Evolutionary conservation across 2,888 invertebrate genomes (phyloP).

Genomic region (Perithous albicinctus): DNA sequence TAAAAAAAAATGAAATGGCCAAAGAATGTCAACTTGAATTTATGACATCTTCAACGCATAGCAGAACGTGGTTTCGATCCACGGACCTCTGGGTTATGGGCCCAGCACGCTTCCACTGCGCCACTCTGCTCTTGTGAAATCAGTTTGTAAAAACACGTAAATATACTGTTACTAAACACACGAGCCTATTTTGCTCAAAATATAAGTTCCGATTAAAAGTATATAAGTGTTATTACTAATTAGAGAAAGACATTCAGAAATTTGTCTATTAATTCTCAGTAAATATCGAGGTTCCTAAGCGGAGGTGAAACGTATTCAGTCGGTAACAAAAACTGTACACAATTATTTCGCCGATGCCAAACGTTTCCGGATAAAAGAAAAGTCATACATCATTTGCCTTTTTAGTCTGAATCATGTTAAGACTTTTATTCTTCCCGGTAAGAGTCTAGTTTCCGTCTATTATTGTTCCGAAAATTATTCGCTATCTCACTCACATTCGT

Average conservation of each 20-base stretch:
- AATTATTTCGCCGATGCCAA: no score
- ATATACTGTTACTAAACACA: neutral
- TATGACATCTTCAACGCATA: constrained; percentile 51
- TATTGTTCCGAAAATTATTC: no score
- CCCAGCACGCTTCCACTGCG: constrained; percentile 86
- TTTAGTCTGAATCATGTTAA: no score
- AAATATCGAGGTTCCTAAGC: neutral
- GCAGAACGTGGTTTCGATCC: constrained; percentile 80
- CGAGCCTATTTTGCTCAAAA: neutral
- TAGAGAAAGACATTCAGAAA: neutral
- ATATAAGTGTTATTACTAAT: neutral
- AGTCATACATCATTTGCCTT: no score
- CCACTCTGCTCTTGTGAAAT: constrained; percentile 83
- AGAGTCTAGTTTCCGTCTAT: no score
- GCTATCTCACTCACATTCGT: no score
- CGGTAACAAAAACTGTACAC: no score
- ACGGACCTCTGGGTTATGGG: constrained; percentile 86
- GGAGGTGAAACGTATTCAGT: no score
- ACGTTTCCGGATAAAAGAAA: no score
- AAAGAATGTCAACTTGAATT: neutral
- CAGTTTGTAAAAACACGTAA: neutral
- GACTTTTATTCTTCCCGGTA: no score
- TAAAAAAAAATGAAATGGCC: constrained; percentile 21
- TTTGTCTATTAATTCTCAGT: neutral
- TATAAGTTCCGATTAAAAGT: no score